phyloP scores from a whole-genome alignment of 1,140 invertebrate genomes.

The Hyphantria cunea region DNA sequence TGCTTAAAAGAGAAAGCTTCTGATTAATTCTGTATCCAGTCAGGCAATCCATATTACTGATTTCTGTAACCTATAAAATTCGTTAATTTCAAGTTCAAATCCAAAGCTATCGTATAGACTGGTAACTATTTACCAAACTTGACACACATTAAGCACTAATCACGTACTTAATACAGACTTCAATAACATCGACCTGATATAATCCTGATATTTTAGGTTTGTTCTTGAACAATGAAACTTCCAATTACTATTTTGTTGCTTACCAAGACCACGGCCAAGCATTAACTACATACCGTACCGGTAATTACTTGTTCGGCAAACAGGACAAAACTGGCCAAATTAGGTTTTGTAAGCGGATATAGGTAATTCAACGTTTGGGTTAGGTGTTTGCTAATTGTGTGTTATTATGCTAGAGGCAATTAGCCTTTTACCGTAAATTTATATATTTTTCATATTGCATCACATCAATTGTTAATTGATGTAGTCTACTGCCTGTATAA shows the following conservation, averaged over 20 bases:
- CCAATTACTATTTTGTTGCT: conserved; percentile 1
- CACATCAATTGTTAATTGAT: too few relatives aligned
- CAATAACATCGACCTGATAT: too few relatives aligned
- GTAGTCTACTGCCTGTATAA: too few relatives aligned
- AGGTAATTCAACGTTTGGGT: conserved; percentile 21
- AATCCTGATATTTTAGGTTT: too few relatives aligned
- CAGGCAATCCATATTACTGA: too few relatives aligned
- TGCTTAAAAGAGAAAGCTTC: too few relatives aligned
- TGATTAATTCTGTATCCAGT: too few relatives aligned
- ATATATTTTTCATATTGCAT: background rate
- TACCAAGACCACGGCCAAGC: conserved; percentile 14
- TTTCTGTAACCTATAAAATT: too few relatives aligned
- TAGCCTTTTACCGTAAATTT: background rate
- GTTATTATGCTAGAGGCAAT: background rate
- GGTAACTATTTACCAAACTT: background rate
- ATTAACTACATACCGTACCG: conserved; percentile 25
- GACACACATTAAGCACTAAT: too few relatives aligned
- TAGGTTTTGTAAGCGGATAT: conserved; percentile 22
- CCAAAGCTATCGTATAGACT: background rate
- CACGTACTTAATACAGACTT: too few relatives aligned
- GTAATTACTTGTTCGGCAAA: conserved; percentile 33
- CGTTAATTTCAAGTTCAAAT: too few relatives aligned
- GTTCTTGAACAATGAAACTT: conserved; percentile 12
- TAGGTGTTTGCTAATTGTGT: too few relatives aligned
- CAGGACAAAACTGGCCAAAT: conserved; percentile 36